A percentile compares a stretch with the other conserved stretches of the same genome.
Conservation (phyloP, 2,113 vertebrate species). For the Xenopus laevis region DNA sequence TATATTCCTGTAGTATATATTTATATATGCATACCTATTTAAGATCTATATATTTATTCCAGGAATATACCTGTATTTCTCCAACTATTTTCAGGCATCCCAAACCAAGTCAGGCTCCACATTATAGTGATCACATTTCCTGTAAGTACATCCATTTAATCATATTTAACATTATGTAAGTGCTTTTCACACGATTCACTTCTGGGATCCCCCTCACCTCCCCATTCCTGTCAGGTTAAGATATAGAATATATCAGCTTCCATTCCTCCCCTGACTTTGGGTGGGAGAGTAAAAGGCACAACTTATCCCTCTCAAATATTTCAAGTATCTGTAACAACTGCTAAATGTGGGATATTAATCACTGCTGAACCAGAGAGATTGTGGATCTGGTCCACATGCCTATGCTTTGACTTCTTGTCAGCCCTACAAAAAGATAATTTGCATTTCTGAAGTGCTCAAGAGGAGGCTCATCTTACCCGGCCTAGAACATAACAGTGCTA, state of each 20-base stretch:
- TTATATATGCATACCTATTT: no score
- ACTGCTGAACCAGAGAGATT: conserved; percentile 17
- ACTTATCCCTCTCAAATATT: conserved; percentile 20
- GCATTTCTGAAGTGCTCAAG: conserved; percentile 5
- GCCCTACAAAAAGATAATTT: neutral
- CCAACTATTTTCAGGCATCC: neutral
- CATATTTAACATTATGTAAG: neutral
- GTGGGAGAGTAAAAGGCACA: conserved; percentile 16
- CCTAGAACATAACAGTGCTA: conserved; percentile 4
- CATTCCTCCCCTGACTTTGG: neutral
- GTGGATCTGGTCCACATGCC: conserved; percentile 27
- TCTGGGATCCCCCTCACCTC: neutral
- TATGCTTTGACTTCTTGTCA: conserved; percentile 6
- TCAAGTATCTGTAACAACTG: conserved; percentile 36
- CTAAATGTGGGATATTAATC: conserved; percentile 39
- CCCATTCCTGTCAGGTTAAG: neutral
- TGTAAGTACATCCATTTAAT: no score
- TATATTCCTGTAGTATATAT: no score
- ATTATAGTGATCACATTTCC: no score
- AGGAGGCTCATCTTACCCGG: neutral
- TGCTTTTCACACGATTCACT: neutral
- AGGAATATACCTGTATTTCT: neutral
- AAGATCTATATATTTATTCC: no score
- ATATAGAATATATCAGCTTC: neutral
- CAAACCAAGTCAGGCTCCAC: no score